Percentiles rank a stretch among this genome's conserved stretches.
phyloP scores from a whole-genome alignment of 2,888 invertebrate species.

The Romanomermis culicivorax region DNA sequence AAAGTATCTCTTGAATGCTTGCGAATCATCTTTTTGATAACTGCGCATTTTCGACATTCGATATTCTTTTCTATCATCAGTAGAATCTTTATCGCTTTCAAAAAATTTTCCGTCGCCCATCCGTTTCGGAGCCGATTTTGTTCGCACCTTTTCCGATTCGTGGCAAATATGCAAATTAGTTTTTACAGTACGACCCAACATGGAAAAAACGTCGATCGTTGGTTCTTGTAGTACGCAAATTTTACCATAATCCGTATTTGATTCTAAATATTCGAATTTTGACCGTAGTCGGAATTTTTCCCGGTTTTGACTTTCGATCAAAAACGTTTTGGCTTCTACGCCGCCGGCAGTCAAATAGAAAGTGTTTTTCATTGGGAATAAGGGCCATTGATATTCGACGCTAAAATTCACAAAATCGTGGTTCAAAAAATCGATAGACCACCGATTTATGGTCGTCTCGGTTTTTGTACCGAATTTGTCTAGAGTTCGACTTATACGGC shows the following conservation, averaged over 20 bases:
- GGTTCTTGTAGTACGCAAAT: constrained; percentile 21
- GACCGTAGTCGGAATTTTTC: neutral
- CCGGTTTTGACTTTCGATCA: constrained; percentile 11
- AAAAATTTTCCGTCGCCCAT: too few species aligned
- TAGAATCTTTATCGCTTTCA: too few species aligned
- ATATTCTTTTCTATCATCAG: too few species aligned
- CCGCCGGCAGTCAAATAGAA: constrained; percentile 15
- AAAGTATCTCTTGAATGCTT: too few species aligned
- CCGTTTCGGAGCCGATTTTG: too few species aligned
- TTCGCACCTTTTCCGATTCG: too few species aligned
- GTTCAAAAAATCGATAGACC: neutral
- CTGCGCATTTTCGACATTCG: too few species aligned
- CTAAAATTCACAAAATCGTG: neutral
- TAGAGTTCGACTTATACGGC: constrained; percentile 17
- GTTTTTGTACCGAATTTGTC: constrained; percentile 17
- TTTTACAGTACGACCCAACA: neutral
- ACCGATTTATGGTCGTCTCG: constrained; percentile 14
- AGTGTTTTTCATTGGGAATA: constrained; percentile 18
- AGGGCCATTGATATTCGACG: neutral
- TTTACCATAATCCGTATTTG: constrained; percentile 14
- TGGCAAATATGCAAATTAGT: neutral
- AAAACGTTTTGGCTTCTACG: constrained; percentile 14
- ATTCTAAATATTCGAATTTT: neutral
- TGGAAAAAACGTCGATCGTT: neutral
- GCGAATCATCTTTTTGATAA: too few species aligned